Base-by-base conservation (phyloP, 1,140 invertebrate genomes). In the Trichonephila inaurata region DNA sequence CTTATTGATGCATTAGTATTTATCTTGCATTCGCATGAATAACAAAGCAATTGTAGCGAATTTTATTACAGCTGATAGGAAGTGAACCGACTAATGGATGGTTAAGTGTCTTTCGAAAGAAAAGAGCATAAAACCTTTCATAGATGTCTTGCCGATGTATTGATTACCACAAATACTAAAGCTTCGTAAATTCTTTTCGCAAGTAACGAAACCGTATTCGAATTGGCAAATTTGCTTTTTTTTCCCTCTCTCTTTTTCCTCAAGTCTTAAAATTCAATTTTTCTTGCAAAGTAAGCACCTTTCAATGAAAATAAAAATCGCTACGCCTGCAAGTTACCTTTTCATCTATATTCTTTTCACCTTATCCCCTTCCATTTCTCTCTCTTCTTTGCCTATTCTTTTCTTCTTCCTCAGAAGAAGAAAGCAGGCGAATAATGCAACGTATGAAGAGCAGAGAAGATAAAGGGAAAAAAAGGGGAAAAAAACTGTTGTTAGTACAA, bases 281-380 rank as follows among this genome's bases (percentile, higher is more conserved):
- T 77, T 87, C 60, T 62, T 61, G 85, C 85, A 87, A 87, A 87
- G 62, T 87, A 87, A 87, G 85, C 85, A 87, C 60, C 60, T 64
- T 62, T 28, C 24, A 85, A 87, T 87, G 72, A 77, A 77, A 77
- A 77, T 77, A 77, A 77, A 77, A 77, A 77, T 18, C 72, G 72
- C 72, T 40, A 18, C 72, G 72, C 72, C 33, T 77, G 72, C 72
- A 77, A 33, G 14, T 40, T 77, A 33, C 3, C 8, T 33, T 33
- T 16, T 4, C 16, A 24, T 28, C 69, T 28, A 33, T 12, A 12
- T 28, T 72, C 69, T 28, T 72, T 72, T 77, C 28, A 77, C 69
- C 69, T 77, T 21, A 87, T 85, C 82, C 51, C 72, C 16, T 58
- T 51, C 19, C 21, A 58, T 51, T 58, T 24, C 7, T 83, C 44